Conservation (phyloP, 1,140 invertebrate species). For the Atta colombica region DNA sequence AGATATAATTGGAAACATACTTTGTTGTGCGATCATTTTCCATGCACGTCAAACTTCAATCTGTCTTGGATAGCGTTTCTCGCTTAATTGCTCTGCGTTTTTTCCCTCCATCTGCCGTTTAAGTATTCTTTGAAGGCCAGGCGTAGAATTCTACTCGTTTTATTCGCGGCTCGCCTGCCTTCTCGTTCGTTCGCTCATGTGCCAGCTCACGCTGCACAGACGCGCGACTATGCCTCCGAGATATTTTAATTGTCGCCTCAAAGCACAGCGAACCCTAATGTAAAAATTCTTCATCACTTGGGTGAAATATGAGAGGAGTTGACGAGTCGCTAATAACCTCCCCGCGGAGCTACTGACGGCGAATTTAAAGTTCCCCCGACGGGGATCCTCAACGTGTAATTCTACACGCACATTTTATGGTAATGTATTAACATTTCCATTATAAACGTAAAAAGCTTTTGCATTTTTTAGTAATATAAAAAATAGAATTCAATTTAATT, state of each 20-base stretch:
- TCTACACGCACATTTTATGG: conserved; percentile 18
- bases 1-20: conserved; percentile 30
- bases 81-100: conserved; percentile 70
- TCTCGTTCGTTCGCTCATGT: conserved; percentile 44
- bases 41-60: conserved; percentile 41
- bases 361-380: conserved; percentile 73
- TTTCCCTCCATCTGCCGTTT: conserved; percentile 43
- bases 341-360: conserved; percentile 35
- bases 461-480: not conserved
- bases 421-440: conserved; percentile 9
- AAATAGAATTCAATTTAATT: not conserved
- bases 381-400: conserved; percentile 24
- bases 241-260: conserved; percentile 80
- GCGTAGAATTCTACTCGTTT: conserved; percentile 77
- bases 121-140: conserved; percentile 76
- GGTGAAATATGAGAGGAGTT: conserved; percentile 76
- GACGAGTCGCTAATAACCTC: conserved; percentile 78
- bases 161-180: conserved; percentile 67
- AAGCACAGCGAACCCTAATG: conserved; percentile 70
- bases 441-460: not conserved
- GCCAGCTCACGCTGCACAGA: conserved; percentile 69
- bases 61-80: conserved; percentile 49
- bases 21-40: conserved; percentile 6
- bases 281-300: conserved; percentile 77
- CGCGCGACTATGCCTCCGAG: conserved; percentile 74